These are phyloP conservation scores for Achlya flavicornis DNA, from an alignment of 2,888 invertebrate genomes.

Conservation along the genomic window DNA sequence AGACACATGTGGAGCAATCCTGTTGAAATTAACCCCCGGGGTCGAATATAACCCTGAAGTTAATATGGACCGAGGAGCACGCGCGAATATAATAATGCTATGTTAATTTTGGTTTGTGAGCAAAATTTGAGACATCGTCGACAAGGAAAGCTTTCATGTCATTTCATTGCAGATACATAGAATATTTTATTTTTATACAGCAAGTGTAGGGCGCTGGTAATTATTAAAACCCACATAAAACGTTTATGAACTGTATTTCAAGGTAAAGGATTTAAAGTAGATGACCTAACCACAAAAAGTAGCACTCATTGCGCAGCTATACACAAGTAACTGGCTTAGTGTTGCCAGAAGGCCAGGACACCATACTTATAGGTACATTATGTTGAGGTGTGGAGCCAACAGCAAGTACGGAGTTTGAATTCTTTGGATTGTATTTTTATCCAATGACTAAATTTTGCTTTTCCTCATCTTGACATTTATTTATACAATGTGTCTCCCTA, in stretches of 20 bases:
- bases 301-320: no score
- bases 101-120: conserved; percentile 40
- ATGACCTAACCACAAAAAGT: no score
- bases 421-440: not conserved
- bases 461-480: not conserved
- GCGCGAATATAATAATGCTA: conserved; percentile 32
- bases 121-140: conserved; percentile 21
- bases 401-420: not conserved
- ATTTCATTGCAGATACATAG: not conserved
- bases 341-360: no score
- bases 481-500: not conserved
- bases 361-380: no score
- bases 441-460: not conserved
- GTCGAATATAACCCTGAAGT: conserved; percentile 28
- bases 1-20: conserved; percentile 43
- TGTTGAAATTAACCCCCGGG: conserved; percentile 47
- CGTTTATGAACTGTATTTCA: no score
- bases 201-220: not conserved
- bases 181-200: not conserved
- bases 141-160: not conserved
- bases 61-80: conserved; percentile 26
- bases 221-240: no score
- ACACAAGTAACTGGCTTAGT: no score
- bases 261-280: no score
- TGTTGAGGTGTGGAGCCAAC: no score